Evolutionary conservation across 2,113 vertebrate genomes (phyloP).

Genomic region (Tupaia chinensis): DNA sequence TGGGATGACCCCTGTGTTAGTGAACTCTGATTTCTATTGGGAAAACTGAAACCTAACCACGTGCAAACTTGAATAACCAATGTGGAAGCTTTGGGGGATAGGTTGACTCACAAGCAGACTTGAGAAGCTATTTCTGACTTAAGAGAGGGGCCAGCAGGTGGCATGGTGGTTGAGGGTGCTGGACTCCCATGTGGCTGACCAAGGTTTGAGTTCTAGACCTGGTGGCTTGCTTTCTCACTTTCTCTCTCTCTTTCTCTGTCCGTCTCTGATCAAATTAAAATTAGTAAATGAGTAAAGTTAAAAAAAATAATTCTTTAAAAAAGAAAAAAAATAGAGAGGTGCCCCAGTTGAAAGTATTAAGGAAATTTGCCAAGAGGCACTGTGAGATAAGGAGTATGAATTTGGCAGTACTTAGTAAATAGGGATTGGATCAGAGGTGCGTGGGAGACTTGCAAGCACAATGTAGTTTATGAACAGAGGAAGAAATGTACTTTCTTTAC

Average conservation of each 20-base stretch:
- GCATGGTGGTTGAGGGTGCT: too few relatives aligned
- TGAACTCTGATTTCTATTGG: not conserved
- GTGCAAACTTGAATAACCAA: not conserved
- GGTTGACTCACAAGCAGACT: not conserved
- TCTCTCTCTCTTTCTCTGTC: too few relatives aligned
- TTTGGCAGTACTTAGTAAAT: not conserved
- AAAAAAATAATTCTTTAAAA: too few relatives aligned
- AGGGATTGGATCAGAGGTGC: not conserved
- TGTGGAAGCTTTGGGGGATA: not conserved
- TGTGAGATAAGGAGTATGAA: not conserved
- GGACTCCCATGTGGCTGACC: too few relatives aligned
- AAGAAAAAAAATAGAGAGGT: too few relatives aligned
- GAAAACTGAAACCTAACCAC: not conserved
- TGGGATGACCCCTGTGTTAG: not conserved
- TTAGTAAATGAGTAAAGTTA: too few relatives aligned
- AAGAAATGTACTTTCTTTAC: not conserved
- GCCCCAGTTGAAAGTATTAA: not conserved
- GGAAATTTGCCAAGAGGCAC: not conserved
- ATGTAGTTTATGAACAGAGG: too few relatives aligned
- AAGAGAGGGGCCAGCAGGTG: not conserved
- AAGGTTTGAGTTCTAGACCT: too few relatives aligned
- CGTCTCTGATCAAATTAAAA: too few relatives aligned
- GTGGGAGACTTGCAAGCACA: not conserved
- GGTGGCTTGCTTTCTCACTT: too few relatives aligned
- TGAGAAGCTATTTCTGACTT: not conserved